Percentiles rank a stretch among this genome's conserved stretches.
Evolutionary conservation across 1,140 invertebrate genomes (phyloP).

Genomic region (Trachymyrmex septentrionalis): DNA sequence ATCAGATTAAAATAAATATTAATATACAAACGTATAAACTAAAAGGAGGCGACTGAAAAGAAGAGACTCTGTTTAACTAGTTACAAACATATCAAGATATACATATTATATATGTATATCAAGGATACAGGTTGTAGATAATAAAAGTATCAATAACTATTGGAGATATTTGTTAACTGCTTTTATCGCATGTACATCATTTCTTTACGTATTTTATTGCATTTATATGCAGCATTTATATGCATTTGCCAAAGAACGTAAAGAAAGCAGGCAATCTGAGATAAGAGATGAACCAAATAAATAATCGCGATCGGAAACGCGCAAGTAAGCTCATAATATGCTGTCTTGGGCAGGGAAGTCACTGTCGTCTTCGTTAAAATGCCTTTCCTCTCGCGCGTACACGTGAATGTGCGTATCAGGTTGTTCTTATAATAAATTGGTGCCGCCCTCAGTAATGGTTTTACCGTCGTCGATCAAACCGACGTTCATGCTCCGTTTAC

Average conservation of each 20-base stretch:
- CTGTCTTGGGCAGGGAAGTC: conserved; percentile 33
- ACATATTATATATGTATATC: not conserved
- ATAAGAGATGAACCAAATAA: conserved; percentile 57
- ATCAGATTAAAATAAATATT: not conserved
- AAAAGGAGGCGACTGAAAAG: not conserved
- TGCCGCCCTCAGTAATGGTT: conserved; percentile 71
- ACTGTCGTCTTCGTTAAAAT: conserved; percentile 13
- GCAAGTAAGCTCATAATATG: conserved; percentile 41
- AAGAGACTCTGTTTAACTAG: not conserved
- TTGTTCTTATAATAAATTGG: conserved; percentile 35
- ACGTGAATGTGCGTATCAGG: conserved; percentile 30
- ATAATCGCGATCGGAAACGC: conserved; percentile 42
- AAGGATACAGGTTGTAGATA: not conserved
- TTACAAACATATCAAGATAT: not conserved
- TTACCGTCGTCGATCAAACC: conserved; percentile 73
- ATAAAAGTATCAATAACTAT: conserved; percentile 30
- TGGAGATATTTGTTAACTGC: conserved; percentile 22
- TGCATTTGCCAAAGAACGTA: not conserved
- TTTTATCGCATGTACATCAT: not conserved
- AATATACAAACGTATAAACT: not conserved
- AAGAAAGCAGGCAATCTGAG: conserved; percentile 51
- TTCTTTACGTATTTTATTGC: conserved; percentile 32
- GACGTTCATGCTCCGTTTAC: conserved; percentile 81
- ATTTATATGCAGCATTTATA: conserved; percentile 17
- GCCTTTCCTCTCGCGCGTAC: conserved; percentile 46